Conservation (phyloP, 1,140 invertebrate species). For the Drosophila santomea region DNA sequence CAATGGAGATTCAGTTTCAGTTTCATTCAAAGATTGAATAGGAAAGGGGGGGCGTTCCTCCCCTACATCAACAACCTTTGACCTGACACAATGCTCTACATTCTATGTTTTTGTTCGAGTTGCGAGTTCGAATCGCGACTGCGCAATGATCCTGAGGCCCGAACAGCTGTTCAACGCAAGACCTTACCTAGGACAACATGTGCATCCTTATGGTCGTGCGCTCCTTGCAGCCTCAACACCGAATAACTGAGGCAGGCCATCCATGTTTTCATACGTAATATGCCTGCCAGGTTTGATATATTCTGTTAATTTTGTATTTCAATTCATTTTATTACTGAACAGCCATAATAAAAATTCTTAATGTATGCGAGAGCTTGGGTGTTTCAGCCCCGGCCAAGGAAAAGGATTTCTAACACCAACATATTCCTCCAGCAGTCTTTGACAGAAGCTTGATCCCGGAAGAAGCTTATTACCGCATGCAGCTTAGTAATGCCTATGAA, state of each 20-base stretch:
- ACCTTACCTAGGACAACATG: conserved; percentile 74
- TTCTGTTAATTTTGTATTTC: background rate
- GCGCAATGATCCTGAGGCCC: conserved; percentile 33
- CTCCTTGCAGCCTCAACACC: background rate
- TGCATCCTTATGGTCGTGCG: background rate
- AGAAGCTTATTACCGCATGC: background rate
- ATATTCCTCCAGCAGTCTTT: conserved; percentile 27
- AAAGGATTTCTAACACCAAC: conserved; percentile 14
- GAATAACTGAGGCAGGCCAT: conserved; percentile 10
- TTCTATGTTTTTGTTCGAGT: conserved; percentile 66
- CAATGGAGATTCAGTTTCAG: conserved; percentile 36
- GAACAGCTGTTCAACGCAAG: conserved; percentile 64
- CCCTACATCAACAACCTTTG: conserved; percentile 55
- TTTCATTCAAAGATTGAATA: conserved; percentile 33
- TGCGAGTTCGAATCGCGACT: conserved; percentile 45
- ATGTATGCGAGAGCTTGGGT: background rate
- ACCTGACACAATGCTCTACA: conserved; percentile 83
- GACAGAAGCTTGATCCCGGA: background rate
- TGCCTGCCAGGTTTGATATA: background rate
- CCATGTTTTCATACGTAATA: conserved; percentile 19
- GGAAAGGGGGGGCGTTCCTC: background rate
- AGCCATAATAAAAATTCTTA: background rate
- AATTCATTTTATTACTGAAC: conserved; percentile 10
- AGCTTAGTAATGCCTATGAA: background rate
- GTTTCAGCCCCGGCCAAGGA: conserved; percentile 14